Percentiles rank a stretch among this genome's conserved stretches.
These are phyloP conservation scores for Eupithecia vulgata DNA, from an alignment of 2,888 invertebrate genomes.

Conservation along the genomic window DNA sequence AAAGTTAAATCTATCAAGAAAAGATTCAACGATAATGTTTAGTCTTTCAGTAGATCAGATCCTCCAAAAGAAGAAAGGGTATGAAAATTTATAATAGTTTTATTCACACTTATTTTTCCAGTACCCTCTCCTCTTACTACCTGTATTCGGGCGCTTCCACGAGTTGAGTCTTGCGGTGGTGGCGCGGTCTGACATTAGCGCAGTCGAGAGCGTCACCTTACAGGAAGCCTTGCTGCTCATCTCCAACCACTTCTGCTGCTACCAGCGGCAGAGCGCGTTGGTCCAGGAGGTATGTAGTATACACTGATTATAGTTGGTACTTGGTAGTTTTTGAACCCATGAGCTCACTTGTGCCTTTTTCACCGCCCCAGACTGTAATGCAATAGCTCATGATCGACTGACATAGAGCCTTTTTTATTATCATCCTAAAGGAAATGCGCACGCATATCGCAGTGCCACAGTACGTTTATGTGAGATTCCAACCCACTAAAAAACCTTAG, in stretches of 20 bases:
- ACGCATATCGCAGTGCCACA: too few relatives aligned
- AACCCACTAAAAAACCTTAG: too few relatives aligned
- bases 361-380: too few relatives aligned
- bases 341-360: background rate
- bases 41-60: too few relatives aligned
- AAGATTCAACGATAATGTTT: too few relatives aligned
- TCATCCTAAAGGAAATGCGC: too few relatives aligned
- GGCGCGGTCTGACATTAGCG: conserved; percentile 88
- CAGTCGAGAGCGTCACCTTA: conserved; percentile 92
- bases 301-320: background rate
- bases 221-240: conserved; percentile 91
- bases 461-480: too few relatives aligned
- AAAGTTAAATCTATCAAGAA: too few relatives aligned
- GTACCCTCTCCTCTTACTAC: conserved; percentile 92
- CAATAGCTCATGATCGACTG: too few relatives aligned
- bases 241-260: conserved; percentile 95
- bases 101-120: conserved; percentile 40
- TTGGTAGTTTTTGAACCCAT: background rate
- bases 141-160: conserved; percentile 93
- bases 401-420: too few relatives aligned
- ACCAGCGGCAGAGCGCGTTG: conserved; percentile 86
- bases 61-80: too few relatives aligned
- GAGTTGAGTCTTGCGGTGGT: conserved; percentile 89
- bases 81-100: too few relatives aligned
- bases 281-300: conserved; percentile 49